Percentiles rank a stretch among this genome's conserved stretches.
Evolutionary conservation across 2,113 vertebrate species (phyloP).

Genomic region (Datnioides undecimradiatus): DNA sequence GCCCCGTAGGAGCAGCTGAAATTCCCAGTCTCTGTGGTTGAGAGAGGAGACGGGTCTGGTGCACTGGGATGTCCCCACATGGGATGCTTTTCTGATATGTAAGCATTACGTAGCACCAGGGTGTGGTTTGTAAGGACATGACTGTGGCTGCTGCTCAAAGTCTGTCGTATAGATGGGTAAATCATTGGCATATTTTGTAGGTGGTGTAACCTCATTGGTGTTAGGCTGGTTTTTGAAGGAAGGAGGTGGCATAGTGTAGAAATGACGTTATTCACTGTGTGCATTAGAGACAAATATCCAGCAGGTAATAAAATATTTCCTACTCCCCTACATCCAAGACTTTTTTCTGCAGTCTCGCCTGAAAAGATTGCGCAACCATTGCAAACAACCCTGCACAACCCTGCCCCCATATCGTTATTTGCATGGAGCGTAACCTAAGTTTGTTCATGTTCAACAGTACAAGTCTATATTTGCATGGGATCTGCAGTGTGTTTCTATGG

Average conservation of each 20-base stretch:
- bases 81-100: conserved; percentile 48
- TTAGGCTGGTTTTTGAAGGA: conserved; percentile 40
- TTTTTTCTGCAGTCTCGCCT: not conserved
- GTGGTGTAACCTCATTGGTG: conserved; percentile 25
- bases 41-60: conserved; percentile 17
- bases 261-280: not conserved
- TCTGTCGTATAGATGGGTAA: conserved; percentile 42
- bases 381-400: not conserved
- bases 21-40: conserved; percentile 52
- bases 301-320: conserved; percentile 25
- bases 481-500: conserved; percentile 17
- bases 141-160: conserved; percentile 42
- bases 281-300: conserved; percentile 1
- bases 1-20: conserved; percentile 58
- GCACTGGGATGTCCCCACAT: conserved; percentile 28
- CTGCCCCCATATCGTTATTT: not conserved
- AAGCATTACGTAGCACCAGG: conserved; percentile 45
- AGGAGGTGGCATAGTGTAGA: not conserved
- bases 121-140: conserved; percentile 55
- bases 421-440: not conserved
- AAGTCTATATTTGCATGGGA: conserved; percentile 48
- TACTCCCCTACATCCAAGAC: not conserved
- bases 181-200: conserved; percentile 45
- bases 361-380: not conserved
- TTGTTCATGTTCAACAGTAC: conserved; percentile 14